These are phyloP conservation scores for Microctonus aethiopoides DNA, from an alignment of 2,888 invertebrate species.

Conservation along the genomic window DNA sequence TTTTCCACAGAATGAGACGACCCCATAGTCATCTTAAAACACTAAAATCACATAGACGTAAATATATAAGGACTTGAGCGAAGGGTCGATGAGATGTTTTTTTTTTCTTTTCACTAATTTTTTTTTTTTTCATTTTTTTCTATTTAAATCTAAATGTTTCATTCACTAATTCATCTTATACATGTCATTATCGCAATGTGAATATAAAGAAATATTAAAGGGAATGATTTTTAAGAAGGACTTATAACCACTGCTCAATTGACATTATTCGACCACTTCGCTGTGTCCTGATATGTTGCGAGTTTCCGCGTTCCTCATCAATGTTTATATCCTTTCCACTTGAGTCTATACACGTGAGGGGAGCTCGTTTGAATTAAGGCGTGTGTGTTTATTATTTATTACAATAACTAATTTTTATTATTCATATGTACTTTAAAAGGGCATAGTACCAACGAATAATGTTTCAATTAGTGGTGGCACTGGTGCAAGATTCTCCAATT, in stretches of 20 bases:
- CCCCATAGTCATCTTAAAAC: conserved; percentile 54
- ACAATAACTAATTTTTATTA: conserved; percentile 5
- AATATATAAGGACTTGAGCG: conserved; percentile 51
- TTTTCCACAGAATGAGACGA: conserved; percentile 37
- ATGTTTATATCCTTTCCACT: conserved; percentile 3
- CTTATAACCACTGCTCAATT: background rate
- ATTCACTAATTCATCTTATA: too few species aligned
- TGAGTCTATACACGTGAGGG: conserved; percentile 14
- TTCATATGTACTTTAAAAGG: conserved; percentile 75
- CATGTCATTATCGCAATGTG: background rate
- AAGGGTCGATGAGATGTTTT: conserved; percentile 37
- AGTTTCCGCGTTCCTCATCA: conserved; percentile 30
- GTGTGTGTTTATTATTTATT: conserved; percentile 21
- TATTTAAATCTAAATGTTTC: too few species aligned
- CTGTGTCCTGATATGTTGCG: conserved; percentile 50
- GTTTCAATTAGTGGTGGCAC: conserved; percentile 94
- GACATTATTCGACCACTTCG: conserved; percentile 34
- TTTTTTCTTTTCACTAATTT: conserved; percentile 19
- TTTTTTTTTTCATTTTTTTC: conserved; percentile 27
- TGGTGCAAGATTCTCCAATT: conserved; percentile 90
- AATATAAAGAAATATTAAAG: conserved; percentile 16
- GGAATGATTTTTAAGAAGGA: conserved; percentile 38
- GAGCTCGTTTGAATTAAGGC: conserved; percentile 27
- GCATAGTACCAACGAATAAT: conserved; percentile 94
- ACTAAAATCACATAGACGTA: conserved; percentile 65